A percentile compares a stretch with the other conserved stretches of the same genome.
Conservation (phyloP, 23 tunicate species). For the Styela clava region DNA sequence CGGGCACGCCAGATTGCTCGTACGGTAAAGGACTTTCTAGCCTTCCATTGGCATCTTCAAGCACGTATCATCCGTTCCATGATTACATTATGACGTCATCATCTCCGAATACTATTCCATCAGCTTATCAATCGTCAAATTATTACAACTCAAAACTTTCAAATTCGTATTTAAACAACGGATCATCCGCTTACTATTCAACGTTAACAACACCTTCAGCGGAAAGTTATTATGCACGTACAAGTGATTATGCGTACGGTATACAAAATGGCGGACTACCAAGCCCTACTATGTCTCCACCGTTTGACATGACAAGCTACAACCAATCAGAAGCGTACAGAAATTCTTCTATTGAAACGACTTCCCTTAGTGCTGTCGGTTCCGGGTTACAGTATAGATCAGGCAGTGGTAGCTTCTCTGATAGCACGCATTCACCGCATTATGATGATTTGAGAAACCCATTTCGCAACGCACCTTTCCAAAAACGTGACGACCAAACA, state of each 20-base stretch:
- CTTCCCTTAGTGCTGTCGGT: background rate
- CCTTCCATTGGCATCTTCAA: background rate
- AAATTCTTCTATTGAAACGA: background rate
- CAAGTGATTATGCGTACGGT: constrained; percentile 11
- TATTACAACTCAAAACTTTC: background rate
- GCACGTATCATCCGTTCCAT: background rate
- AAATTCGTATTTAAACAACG: constrained; percentile 2
- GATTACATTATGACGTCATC: constrained; percentile 30
- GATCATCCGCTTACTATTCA: background rate
- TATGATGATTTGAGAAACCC: background rate
- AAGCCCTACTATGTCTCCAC: background rate
- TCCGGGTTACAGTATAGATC: background rate
- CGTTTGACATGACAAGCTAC: background rate
- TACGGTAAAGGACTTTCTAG: background rate
- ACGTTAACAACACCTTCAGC: constrained; percentile 8
- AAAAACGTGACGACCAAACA: background rate
- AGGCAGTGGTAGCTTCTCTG: background rate
- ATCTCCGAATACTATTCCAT: constrained; percentile 13
- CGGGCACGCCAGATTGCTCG: background rate
- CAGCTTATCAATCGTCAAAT: constrained; percentile 24
- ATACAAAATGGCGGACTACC: constrained; percentile 28
- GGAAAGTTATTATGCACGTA: background rate
- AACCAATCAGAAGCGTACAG: background rate
- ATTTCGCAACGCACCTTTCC: background rate
- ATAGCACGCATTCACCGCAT: background rate